These are phyloP conservation scores for Muschampia staudingeri DNA, from an alignment of 2,888 invertebrate genomes.

Conservation along the genomic window DNA sequence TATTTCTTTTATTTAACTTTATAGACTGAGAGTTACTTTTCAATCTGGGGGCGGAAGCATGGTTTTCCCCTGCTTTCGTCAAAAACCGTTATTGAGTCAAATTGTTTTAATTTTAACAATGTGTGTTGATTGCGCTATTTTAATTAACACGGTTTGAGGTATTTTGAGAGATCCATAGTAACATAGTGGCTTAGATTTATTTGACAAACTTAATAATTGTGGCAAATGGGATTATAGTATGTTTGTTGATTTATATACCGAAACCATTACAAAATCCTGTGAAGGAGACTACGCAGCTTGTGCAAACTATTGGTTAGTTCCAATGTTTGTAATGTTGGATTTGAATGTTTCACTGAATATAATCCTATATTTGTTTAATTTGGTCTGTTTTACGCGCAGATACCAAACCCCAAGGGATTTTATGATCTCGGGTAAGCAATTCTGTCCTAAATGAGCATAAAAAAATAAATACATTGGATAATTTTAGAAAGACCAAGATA, in stretches of 20 bases:
- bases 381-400: conserved; percentile 82
- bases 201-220: conserved; percentile 80
- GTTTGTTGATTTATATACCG: conserved; percentile 75
- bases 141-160: conserved; percentile 87
- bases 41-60: conserved; percentile 52
- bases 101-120: conserved; percentile 78
- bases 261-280: conserved; percentile 73
- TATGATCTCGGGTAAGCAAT: neutral
- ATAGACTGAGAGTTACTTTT: conserved; percentile 51
- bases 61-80: conserved; percentile 36
- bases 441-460: neutral
- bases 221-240: conserved; percentile 88
- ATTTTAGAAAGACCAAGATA: neutral
- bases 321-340: conserved; percentile 86
- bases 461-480: neutral
- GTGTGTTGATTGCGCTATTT: conserved; percentile 85
- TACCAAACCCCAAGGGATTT: conserved; percentile 30
- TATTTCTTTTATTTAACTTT: conserved; percentile 68
- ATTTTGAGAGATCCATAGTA: conserved; percentile 81
- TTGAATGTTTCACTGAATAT: conserved; percentile 91
- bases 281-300: conserved; percentile 77
- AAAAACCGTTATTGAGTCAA: conserved; percentile 35
- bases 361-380: conserved; percentile 91
- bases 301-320: conserved; percentile 80
- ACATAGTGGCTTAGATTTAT: conserved; percentile 83